phyloP scores from a whole-genome alignment of 30 jellyfish, hydroid and myxozoan species.

The Turritopsis rubra region DNA sequence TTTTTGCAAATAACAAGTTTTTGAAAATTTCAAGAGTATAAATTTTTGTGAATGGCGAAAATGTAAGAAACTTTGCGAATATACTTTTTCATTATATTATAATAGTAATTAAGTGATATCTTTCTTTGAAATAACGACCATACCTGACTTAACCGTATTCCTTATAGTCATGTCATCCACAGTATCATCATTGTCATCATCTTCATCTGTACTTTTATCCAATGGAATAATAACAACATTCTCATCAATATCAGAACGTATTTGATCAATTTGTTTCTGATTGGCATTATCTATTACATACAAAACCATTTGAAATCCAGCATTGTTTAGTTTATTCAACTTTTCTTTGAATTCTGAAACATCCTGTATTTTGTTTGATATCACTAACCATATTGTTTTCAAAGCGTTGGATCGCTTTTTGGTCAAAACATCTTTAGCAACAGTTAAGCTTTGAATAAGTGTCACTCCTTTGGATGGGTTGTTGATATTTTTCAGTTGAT shows the following conservation, averaged over 20 bases:
- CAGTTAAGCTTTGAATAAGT: not conserved
- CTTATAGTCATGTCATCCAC: not conserved
- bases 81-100: no score
- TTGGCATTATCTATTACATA: slow-evolving; percentile 4
- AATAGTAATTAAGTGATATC: not conserved
- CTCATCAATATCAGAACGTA: not conserved
- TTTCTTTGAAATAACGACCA: not conserved
- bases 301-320: not conserved
- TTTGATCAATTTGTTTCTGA: slow-evolving; percentile 4
- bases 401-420: not conserved
- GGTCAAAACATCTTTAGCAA: not conserved
- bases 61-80: no score
- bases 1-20: no score
- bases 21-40: no score
- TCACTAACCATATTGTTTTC: slow-evolving; percentile 21
- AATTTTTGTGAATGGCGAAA: no score
- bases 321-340: not conserved
- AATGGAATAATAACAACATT: not conserved
- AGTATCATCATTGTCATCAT: slow-evolving; percentile 9
- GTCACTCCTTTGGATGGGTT: not conserved
- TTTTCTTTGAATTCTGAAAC: not conserved
- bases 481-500: not conserved
- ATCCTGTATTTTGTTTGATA: not conserved
- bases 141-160: not conserved
- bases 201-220: not conserved